phyloP scores from a whole-genome alignment of 2,797 vertebrate genomes.

The Chelonia mydas region DNA sequence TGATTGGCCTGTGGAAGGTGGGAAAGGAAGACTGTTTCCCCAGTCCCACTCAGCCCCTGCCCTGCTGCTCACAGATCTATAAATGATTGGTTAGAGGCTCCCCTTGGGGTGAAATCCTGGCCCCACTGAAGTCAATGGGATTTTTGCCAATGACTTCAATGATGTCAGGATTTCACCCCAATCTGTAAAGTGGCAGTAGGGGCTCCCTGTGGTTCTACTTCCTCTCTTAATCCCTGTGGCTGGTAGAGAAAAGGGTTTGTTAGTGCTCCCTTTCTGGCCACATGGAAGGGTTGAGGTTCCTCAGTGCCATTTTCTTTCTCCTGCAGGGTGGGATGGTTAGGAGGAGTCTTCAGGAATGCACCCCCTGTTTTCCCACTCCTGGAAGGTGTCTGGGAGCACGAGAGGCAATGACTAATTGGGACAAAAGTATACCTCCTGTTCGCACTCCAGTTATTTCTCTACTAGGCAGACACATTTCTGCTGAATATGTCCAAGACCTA shows the following conservation, averaged over 20 bases:
- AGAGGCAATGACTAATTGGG: background rate
- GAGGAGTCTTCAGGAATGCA: background rate
- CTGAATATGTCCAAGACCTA: background rate
- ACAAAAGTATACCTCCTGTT: background rate
- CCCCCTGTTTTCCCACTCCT: background rate
- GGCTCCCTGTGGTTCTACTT: background rate
- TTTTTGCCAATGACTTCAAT: background rate
- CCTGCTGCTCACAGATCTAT: background rate
- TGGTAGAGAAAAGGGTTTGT: background rate
- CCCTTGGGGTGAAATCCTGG: background rate
- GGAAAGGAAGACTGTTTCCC: background rate
- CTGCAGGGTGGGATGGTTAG: background rate
- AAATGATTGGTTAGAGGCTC: accelerated
- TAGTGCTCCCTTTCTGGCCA: background rate
- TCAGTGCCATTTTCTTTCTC: background rate
- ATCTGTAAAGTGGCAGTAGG: background rate
- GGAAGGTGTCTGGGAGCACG: background rate
- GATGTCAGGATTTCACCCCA: background rate
- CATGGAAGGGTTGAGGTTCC: accelerated
- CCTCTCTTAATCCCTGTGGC: background rate
- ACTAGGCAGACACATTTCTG: background rate
- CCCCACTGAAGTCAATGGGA: background rate
- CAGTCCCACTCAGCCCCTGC: background rate
- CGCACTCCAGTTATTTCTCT: background rate
- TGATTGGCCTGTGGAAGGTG: accelerated